Evolutionary conservation across 2,888 invertebrate genomes (phyloP), one percentile per base, ranked within the genome.

Genomic region (Gonocerus acuteangulatus): DNA sequence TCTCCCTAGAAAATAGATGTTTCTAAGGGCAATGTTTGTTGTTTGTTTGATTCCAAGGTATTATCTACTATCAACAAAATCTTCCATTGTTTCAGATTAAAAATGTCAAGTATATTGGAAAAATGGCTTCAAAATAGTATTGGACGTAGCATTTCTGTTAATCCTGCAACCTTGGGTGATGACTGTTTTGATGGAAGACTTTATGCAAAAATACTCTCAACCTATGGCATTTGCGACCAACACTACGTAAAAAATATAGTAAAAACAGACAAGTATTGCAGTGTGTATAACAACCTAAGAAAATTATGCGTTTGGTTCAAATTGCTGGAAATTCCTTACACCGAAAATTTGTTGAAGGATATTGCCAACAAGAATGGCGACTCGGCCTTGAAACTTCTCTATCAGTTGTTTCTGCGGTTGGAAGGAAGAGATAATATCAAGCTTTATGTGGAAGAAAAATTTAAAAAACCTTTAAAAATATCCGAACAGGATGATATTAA

Each of bases 381-480:
- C 11, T 39, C 64, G 2, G 61, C 61, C 47, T 16, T 65, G 11
- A 62, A 51, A 7, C 42, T 67, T 22, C 54, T 67, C 16, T 65
- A 59, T 47, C 63, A 67, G 21, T 36, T 67, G 21, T 67, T 52
- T 48, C 18, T 60, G 9, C 45, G 54, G 34, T 59, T 67, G n/a
- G 62, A 63, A 52, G 65, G 63, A 19, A 60, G 62, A 51, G 62
- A 65, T 16, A 27, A 39, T 34, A 45, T 63, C 4, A 27, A 27
- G 9, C 4, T 27, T 9, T 6, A 27, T 27, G 27, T 9, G 27
- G 27, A 4, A 4, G 27, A 27, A 27, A 27, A n/a, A n/a, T 6
- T 27, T 27, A 27, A 27, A 4, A 4, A 27, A 9, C 4, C 27
- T 27, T 4, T 27, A 27, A 9, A 4, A 9, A 27, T n/a, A n/a